phyloP scores from a whole-genome alignment of 2,797 vertebrate genomes.

The Oryzias dopingdopingensis region DNA sequence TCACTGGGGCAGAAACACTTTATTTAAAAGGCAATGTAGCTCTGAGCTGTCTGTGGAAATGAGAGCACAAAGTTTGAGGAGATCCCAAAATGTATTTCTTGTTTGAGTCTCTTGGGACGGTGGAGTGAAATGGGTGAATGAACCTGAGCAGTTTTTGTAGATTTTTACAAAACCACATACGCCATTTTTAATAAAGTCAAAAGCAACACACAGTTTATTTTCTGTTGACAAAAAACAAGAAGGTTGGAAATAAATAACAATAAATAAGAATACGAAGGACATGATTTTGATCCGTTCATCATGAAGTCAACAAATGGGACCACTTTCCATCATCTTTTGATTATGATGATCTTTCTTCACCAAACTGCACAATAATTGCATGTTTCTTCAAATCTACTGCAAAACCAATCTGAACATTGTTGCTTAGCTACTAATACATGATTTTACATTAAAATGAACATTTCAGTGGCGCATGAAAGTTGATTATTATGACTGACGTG shows the following conservation, averaged over 20 bases:
- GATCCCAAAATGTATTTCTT: conserved; percentile 48
- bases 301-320: conserved; percentile 3
- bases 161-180: conserved; percentile 26
- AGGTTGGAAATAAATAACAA: conserved; percentile 68
- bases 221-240: conserved; percentile 59
- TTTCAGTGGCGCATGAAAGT: conserved; percentile 21
- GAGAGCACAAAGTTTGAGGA: conserved; percentile 50
- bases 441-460: conserved; percentile 18
- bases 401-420: conserved; percentile 4
- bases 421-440: background rate
- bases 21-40: conserved; percentile 48
- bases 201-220: conserved; percentile 56
- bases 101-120: conserved; percentile 26
- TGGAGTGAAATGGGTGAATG: conserved; percentile 41
- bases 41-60: conserved; percentile 19
- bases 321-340: conserved; percentile 4
- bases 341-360: background rate
- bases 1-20: conserved; percentile 52
- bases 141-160: conserved; percentile 25
- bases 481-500: conserved; percentile 17
- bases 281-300: conserved; percentile 15
- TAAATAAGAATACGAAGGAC: conserved; percentile 53
- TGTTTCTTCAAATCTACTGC: background rate
- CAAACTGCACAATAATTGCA: conserved; percentile 6
- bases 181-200: conserved; percentile 47